Percentiles rank a stretch among this genome's conserved stretches.
Evolutionary conservation across 2,113 vertebrate species (phyloP).

Genomic region (Gymnobelideus leadbeateri): DNA sequence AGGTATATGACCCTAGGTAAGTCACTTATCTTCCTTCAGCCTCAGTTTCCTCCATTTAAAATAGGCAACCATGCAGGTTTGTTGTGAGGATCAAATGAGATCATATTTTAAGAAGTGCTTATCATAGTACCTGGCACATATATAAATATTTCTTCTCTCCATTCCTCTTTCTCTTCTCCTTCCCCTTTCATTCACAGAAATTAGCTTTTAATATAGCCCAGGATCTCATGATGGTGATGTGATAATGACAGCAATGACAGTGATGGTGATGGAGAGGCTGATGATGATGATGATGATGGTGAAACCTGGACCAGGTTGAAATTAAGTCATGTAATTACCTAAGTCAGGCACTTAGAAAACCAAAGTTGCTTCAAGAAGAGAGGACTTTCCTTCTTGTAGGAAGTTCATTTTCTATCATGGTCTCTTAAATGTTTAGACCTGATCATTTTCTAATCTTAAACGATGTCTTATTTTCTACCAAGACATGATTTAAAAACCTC

Average conservation of each 20-base stretch:
- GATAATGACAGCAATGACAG: not conserved
- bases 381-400: not conserved
- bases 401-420: not conserved
- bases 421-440: not conserved
- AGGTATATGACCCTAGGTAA: not conserved
- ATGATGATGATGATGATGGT: not conserved
- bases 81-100: not conserved
- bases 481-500: not conserved
- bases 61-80: not conserved
- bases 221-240: not conserved
- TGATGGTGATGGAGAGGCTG: not conserved
- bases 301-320: not conserved
- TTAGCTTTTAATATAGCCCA: not conserved
- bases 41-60: not conserved
- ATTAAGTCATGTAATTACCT: not conserved
- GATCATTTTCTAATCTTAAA: not conserved
- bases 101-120: not conserved
- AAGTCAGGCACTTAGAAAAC: not conserved
- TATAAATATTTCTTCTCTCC: not conserved
- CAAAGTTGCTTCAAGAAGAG: not conserved
- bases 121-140: not conserved
- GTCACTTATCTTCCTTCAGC: not conserved
- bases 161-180: not conserved
- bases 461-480: not conserved
- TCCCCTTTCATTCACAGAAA: not conserved